Evolutionary conservation across 2,888 invertebrate species (phyloP), one percentile per base, ranked within the genome.

Genomic region (Stenchaetothrips biformis): DNA sequence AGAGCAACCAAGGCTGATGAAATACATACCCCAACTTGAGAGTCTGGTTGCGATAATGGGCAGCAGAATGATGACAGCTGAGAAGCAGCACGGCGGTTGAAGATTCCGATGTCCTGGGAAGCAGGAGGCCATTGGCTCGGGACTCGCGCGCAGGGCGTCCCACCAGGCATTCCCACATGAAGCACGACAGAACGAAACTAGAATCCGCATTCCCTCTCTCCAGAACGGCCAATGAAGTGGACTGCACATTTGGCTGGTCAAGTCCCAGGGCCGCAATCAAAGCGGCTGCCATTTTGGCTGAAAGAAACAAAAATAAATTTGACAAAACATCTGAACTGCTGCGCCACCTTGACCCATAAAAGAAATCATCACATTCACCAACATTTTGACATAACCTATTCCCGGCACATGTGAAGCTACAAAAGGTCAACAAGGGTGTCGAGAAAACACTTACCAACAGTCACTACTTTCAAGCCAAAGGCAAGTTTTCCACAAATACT

Each of bases 281-380:
- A 4, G 67, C 67, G 25, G 67, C 67, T 25, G 67, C 67, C 67
- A 74, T 78, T 18, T 48, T 21, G n/a, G 37, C 47, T 21, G 27
- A 67, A 74, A 25, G 53, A 79, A 79, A 82, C 81, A 81, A 59
- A 13, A 6, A 0, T 9, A 59, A 16, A 59, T 37, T 37, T 2
- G 37, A 37, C 4, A 4, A 37, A 37, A 37, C 37, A 37, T 37
- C 4, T 37, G 1, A 37, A 37, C 37, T 37, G 37, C 37, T 37
- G 37, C 37, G 4, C 37, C 13, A 16, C 4, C 59, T 59, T 59
- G 1, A 59, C 0, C 16, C 6, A 59, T 16, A 16, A 59, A 18
- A 59, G 4, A 9, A 13, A 59, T 18, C 6, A 13, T 4, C 8
- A 59, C 13, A 53, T 9, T 53, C 53, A 53, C 16, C 9, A 16